phyloP scores from a whole-genome alignment of 37 sponge, comb jelly and placozoan genomes.

The Oscarella lobularis region DNA sequence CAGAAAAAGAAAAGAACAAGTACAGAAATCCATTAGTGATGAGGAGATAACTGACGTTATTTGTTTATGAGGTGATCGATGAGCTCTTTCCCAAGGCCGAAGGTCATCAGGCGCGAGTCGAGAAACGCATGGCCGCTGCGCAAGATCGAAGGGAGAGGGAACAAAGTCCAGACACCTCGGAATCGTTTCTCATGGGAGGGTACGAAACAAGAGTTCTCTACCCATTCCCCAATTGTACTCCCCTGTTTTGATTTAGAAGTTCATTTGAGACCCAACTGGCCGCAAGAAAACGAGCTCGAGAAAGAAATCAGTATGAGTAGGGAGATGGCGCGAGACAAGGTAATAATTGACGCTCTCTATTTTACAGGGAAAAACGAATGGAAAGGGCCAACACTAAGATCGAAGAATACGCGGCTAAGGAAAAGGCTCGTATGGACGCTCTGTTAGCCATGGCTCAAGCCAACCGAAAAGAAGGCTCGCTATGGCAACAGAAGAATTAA shows the following conservation, averaged over 20 bases:
- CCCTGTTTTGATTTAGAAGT: too few species aligned
- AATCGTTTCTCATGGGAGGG: too few species aligned
- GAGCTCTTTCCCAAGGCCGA: conserved; percentile 76
- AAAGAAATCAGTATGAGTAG: neutral
- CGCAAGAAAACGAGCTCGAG: neutral
- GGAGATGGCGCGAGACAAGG: too few species aligned
- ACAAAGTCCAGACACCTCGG: too few species aligned
- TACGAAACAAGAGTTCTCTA: too few species aligned
- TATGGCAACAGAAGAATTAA: conserved; percentile 39
- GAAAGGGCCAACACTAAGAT: conserved; percentile 42
- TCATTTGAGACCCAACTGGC: neutral
- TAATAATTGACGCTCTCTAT: too few species aligned
- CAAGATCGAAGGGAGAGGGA: conserved; percentile 56
- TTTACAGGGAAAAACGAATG: conserved; percentile 33
- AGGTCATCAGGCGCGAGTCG: conserved; percentile 60
- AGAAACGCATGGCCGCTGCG: conserved; percentile 40
- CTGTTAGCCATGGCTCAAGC: conserved; percentile 62
- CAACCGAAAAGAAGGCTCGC: conserved; percentile 57
- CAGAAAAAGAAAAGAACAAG: neutral
- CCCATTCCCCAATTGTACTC: too few species aligned
- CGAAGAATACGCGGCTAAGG: conserved; percentile 60
- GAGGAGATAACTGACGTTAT: neutral
- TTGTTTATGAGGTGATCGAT: conserved; percentile 55
- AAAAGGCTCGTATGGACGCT: conserved; percentile 48
- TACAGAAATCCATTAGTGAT: neutral